Conservation (phyloP, 2,113 vertebrate genomes). For the Xerus inauris region DNA sequence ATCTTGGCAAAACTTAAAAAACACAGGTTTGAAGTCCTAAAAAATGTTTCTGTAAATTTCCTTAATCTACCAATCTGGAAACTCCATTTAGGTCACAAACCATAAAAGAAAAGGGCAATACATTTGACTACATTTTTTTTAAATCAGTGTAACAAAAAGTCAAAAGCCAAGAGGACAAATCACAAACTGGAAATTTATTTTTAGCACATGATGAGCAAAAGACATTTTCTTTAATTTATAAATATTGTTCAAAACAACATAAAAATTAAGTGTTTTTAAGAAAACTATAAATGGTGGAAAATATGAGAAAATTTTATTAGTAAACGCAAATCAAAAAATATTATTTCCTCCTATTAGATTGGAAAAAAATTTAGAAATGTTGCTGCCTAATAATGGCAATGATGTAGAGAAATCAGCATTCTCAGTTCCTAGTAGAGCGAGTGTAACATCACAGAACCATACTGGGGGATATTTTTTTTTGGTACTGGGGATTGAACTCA, state of each 20-base stretch:
- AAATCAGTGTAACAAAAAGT: slow-evolving; percentile 1
- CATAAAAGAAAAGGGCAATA: slow-evolving; percentile 52
- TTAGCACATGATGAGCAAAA: slow-evolving; percentile 13
- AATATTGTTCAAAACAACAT: slow-evolving; percentile 34
- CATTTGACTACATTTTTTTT: neutral
- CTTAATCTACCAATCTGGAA: neutral
- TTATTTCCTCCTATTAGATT: neutral
- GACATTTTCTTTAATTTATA: slow-evolving; percentile 39
- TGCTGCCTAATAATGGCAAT: neutral
- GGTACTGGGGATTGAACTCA: too few species aligned
- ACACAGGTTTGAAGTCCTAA: neutral
- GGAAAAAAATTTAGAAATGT: neutral
- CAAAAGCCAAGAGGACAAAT: slow-evolving; percentile 34
- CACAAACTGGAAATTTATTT: slow-evolving; percentile 52
- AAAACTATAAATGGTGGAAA: slow-evolving; percentile 19
- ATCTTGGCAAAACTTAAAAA: slow-evolving; percentile 31
- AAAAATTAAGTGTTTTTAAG: slow-evolving; percentile 54
- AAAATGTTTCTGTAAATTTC: neutral
- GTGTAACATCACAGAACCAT: neutral
- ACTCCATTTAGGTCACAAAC: neutral
- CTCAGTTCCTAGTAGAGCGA: neutral
- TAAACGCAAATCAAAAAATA: neutral
- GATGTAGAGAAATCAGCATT: neutral
- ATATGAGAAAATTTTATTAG: slow-evolving; percentile 24
- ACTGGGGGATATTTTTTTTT: neutral